These are phyloP conservation scores for Chironomus riparius DNA, from an alignment of 2,888 invertebrate species.

Conservation along the genomic window DNA sequence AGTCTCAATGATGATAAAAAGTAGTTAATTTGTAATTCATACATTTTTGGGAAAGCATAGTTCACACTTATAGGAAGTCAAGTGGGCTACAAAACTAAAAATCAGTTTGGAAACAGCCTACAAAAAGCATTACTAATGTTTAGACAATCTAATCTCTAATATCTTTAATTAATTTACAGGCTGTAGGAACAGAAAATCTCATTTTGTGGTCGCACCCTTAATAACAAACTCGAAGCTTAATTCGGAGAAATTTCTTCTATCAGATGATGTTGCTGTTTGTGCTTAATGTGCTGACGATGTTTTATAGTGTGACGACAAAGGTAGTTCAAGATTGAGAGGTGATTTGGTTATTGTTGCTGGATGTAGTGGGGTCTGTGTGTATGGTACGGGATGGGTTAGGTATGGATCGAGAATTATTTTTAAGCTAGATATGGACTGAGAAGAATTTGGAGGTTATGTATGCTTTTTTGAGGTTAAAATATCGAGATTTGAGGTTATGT, in stretches of 20 bases:
- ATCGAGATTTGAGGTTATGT: no score
- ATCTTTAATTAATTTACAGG: conserved; percentile 21
- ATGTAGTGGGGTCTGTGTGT: no score
- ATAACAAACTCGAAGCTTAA: not conserved
- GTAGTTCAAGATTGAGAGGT: not conserved
- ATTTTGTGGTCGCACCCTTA: conserved; percentile 17
- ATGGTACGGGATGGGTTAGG: no score
- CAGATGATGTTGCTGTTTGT: not conserved
- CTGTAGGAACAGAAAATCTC: not conserved
- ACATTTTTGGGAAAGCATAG: conserved; percentile 16
- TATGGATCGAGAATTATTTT: no score
- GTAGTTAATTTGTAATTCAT: no score
- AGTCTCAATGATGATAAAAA: no score
- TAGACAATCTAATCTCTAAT: conserved; percentile 5
- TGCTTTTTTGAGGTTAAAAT: no score
- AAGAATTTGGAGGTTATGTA: no score
- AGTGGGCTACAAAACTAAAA: not conserved
- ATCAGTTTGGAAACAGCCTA: conserved; percentile 9
- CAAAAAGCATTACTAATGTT: not conserved
- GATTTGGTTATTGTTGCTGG: no score
- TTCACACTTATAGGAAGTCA: conserved; percentile 10
- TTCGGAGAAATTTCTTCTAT: no score
- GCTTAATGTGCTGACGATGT: not conserved
- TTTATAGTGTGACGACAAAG: not conserved
- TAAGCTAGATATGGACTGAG: no score